phyloP scores from a whole-genome alignment of 2,113 vertebrate species.

The Pycnonotus jocosus region DNA sequence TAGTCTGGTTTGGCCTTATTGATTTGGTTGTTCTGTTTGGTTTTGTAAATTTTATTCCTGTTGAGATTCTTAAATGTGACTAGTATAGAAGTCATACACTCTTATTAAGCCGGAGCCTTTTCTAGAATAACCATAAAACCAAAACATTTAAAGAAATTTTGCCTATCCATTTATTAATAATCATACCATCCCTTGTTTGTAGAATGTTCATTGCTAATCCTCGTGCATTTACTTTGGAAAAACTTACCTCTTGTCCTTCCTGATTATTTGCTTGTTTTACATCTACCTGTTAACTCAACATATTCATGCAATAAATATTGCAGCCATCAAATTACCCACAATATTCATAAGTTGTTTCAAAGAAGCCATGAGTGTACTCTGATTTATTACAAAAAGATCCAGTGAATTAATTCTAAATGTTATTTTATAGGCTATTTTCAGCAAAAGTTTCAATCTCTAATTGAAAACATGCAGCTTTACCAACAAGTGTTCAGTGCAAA shows the following conservation, averaged over 20 bases:
- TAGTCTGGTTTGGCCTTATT: not conserved
- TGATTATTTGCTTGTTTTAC: not conserved
- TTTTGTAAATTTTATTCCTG: not conserved
- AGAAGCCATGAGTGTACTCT: not conserved
- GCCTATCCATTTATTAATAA: not conserved
- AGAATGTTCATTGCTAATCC: not conserved
- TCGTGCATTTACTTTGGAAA: not conserved
- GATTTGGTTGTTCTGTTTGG: not conserved
- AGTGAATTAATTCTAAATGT: not conserved
- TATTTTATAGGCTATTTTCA: not conserved
- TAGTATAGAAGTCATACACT: not conserved
- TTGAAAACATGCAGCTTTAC: not conserved
- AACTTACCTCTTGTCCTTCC: not conserved
- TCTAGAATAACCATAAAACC: not conserved
- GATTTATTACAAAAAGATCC: not conserved
- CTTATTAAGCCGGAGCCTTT: not conserved
- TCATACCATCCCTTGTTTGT: not conserved
- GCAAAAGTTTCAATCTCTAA: not conserved
- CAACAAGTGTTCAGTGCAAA: not conserved
- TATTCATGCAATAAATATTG: not conserved
- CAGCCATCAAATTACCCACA: not conserved
- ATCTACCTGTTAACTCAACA: not conserved
- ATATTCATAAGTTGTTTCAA: not conserved
- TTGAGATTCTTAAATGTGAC: not conserved
- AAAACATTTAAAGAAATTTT: not conserved